Base-by-base conservation (phyloP, 2,888 invertebrate species). In the Volucella inanis region DNA sequence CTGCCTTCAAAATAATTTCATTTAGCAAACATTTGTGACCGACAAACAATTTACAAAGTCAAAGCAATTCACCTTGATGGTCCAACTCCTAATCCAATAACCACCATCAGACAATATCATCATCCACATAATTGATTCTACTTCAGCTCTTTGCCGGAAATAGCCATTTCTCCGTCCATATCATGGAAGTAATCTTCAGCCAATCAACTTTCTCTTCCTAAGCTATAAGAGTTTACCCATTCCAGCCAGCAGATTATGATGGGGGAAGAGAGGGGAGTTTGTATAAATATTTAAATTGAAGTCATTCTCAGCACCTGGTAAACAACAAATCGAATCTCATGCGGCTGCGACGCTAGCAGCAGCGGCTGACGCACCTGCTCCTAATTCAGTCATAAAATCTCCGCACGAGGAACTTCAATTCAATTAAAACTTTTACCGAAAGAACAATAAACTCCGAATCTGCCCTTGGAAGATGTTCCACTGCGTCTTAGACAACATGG, bases 351-450 rank as follows among this genome's bases (percentile, higher is more conserved):
- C 1, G 31, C 31, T 6, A 31, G 31, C 31, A 31, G 31, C 31
- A 31, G n/a, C 62, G 18, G 14, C 70, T 62, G 68, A 52, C 80
- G 62, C 85, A 85, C 81, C 85, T 85, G 85, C 9, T 50, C 76
- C 85, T 81, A 85, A 81, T 81, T 81, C 76, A 72, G 81, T 81
- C 85, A 81, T 85, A 85, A 85, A 85, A 81, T 77, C 77, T 72
- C 76, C 54, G 49, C 76, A 76, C 85, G 71, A 76, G 31, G 6
- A 85, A 77, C 81, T 85, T 81, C 71, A 85, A 85, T 85, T 85
- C 85, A 85, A 85, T 85, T 85, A 85, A 85, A 85, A 85, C 81
- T 85, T 85, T 85, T 72, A 81, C 77, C 71, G 62, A 72, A 77
- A 81, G 81, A 85, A 81, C 85, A 81, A 85, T 85, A 81, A 85